Evolutionary conservation across 2,113 vertebrate species (phyloP), one percentile per base, ranked within the genome.

Genomic region (Leucosticte australis): DNA sequence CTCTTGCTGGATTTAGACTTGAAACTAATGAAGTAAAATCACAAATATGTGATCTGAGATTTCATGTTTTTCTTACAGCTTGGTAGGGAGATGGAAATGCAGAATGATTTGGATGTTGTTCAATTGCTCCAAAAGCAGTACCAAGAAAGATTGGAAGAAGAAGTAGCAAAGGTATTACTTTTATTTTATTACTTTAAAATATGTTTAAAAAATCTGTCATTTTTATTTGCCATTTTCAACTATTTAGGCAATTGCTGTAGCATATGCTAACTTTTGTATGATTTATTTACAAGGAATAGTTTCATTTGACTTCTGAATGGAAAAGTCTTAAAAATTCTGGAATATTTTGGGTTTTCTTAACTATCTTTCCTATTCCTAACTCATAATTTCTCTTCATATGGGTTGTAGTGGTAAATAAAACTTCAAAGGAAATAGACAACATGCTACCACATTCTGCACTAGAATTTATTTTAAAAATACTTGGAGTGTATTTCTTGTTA

Each of bases 131-230:
- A 98, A 95, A 98, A 97, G 64, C 98, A 97, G 33, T 98, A 98
- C 94, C 97, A 98, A 96, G 98, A 99, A 95, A 98, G 94, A 94
- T 96, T 99, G 91, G 98, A 99, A 97, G 98, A 99, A 97, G 99
- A 99, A 97, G 98, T 99, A 57, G 99, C 99, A 68, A 99, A 99
- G 98, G 99, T 99, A 98, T 47, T 50, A 15, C 22, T 73, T 74
- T 75, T 21, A 37, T 85, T 73, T 68, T 3, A 0, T 88, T 68
- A 53, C 19, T 42, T 88, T 30, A 75, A 88, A 77, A 57, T 52
- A 16, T 8, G 2, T 47, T 62, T 0, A 8, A 60, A 74, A 74
- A 62, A 42, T 37, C 13, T 15, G 11, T 23, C 9, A 30, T 52
- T 76, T 70, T 70, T 24, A 24, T 88, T 74, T 94, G 15, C 13